Evolutionary conservation across 2,797 vertebrate genomes (phyloP).

Genomic region (Enoplosus armatus): DNA sequence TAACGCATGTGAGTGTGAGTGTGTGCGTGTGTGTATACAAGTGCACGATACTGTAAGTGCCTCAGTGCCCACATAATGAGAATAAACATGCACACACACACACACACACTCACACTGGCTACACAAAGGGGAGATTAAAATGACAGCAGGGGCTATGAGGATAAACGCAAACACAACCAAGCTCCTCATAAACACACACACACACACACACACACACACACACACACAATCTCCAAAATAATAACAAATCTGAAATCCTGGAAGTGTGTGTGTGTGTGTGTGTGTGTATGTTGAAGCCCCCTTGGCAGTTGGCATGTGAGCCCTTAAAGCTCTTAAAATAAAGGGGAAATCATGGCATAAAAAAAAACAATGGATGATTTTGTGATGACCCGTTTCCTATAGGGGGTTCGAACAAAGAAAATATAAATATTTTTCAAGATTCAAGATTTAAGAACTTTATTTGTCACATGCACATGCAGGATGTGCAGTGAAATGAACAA

Average conservation of each 20-base stretch:
- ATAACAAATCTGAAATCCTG: slow-evolving; percentile 44
- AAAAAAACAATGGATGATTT: slow-evolving; percentile 51
- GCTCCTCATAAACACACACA: slow-evolving; percentile 29
- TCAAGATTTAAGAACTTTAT: too few species aligned
- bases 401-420: slow-evolving; percentile 18
- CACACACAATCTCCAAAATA: slow-evolving; percentile 26
- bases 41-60: not conserved
- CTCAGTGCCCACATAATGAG: slow-evolving; percentile 1
- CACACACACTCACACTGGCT: not conserved
- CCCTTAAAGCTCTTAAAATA: slow-evolving; percentile 33
- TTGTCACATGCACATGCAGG: too few species aligned
- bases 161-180: slow-evolving; percentile 56
- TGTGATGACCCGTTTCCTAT: slow-evolving; percentile 54
- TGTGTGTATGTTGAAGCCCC: slow-evolving; percentile 11
- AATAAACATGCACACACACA: not conserved
- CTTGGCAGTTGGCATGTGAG: slow-evolving; percentile 27
- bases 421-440: too few species aligned
- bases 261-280: not conserved
- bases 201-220: slow-evolving; percentile 28
- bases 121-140: slow-evolving; percentile 60
- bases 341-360: slow-evolving; percentile 50
- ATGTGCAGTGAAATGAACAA: too few species aligned
- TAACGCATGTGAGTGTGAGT: slow-evolving; percentile 37
- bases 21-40: not conserved
- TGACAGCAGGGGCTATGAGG: slow-evolving; percentile 56